Conservation (phyloP, 2,113 vertebrate genomes). For the Zosterops borbonicus region DNA sequence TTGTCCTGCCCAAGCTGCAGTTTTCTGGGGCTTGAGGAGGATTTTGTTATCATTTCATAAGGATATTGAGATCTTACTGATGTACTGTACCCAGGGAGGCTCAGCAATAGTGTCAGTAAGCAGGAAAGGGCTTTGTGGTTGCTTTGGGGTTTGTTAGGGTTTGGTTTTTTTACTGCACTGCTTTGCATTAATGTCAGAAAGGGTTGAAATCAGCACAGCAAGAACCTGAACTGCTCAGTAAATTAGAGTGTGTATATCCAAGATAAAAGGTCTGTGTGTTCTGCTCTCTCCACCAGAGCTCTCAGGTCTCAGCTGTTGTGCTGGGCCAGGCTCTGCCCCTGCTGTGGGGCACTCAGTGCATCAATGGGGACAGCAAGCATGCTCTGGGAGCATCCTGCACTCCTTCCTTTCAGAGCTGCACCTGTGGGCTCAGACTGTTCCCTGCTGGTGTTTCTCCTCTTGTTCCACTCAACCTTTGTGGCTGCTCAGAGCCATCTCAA, state of each 20-base stretch:
- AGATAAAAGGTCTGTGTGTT: background rate
- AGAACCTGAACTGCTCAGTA: background rate
- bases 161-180: background rate
- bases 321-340: background rate
- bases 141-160: background rate
- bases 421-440: background rate
- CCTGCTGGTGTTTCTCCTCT: background rate
- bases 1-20: background rate
- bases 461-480: background rate
- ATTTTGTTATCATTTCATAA: background rate
- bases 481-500: background rate
- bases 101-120: background rate
- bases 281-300: background rate
- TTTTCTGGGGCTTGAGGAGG: background rate
- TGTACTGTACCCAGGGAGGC: background rate
- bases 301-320: background rate
- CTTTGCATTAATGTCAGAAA: background rate
- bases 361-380: rapidly evolving
- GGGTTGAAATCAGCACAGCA: background rate
- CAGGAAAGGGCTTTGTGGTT: background rate
- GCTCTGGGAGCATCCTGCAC: background rate
- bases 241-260: background rate
- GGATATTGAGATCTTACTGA: background rate
- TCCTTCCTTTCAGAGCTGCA: background rate
- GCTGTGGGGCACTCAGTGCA: background rate